Evolutionary conservation across 1,140 invertebrate genomes (phyloP).

Genomic region (Agraylea sexmaculata): DNA sequence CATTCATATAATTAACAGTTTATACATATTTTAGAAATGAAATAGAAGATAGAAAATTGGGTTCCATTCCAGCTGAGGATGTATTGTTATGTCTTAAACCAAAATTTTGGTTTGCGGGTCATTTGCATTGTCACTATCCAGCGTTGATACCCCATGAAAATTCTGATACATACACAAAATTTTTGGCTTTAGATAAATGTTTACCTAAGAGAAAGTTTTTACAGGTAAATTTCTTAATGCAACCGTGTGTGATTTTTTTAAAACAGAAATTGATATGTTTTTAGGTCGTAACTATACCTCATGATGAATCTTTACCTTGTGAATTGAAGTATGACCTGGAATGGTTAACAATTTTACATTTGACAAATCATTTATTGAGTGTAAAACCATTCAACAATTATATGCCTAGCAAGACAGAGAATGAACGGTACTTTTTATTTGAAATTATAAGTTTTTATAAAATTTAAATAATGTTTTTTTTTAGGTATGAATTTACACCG

Average conservation of each 20-base stretch:
- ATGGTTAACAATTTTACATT: slow-evolving; percentile 80
- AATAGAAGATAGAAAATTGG: slow-evolving; percentile 66
- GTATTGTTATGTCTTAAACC: slow-evolving; percentile 71
- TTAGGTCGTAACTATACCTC: slow-evolving; percentile 35
- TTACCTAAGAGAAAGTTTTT: slow-evolving; percentile 78
- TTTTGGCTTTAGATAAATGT: slow-evolving; percentile 94
- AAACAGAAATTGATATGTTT: slow-evolving; percentile 1
- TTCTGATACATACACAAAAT: slow-evolving; percentile 58
- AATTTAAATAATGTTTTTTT: too few relatives aligned
- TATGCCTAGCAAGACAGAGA: slow-evolving; percentile 64
- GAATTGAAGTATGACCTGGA: slow-evolving; percentile 79
- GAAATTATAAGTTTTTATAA: slow-evolving; percentile 11
- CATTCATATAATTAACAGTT: slow-evolving; percentile 1
- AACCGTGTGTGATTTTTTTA: neutral
- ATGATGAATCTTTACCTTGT: slow-evolving; percentile 42
- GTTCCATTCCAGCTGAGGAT: slow-evolving; percentile 73
- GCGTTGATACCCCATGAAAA: slow-evolving; percentile 66
- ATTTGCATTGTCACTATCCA: slow-evolving; percentile 93
- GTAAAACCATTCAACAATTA: slow-evolving; percentile 56
- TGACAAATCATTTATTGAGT: slow-evolving; percentile 80
- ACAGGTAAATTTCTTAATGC: slow-evolving; percentile 29
- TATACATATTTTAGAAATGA: slow-evolving; percentile 51
- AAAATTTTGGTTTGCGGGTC: slow-evolving; percentile 91
- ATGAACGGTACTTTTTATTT: slow-evolving; percentile 43
- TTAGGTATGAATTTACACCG: slow-evolving; percentile 64